Evolutionary conservation across 2,113 vertebrate genomes (phyloP), one percentile per base, ranked within the genome.

Genomic region (Nesogale talazaci): DNA sequence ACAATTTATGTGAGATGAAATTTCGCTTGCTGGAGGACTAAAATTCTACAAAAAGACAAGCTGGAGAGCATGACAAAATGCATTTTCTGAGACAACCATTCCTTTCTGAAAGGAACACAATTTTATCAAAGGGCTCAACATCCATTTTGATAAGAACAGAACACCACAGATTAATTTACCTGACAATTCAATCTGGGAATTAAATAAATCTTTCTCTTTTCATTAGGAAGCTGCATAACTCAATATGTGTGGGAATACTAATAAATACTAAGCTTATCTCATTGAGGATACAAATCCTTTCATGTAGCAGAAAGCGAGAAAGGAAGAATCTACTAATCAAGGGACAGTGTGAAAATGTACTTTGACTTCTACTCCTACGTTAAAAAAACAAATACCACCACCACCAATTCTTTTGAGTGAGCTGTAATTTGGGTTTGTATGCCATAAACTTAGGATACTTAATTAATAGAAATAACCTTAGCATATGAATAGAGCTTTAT

Each of bases 121-220:
- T 88, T 93, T 95, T 90, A 94, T 94, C 34, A 88, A 52, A 94
- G 77, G 52, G n/a, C 19, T 82, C 20, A 2, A 52, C 17, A 61
- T 88, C 61, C 77, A 59, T 86, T 89, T 23, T 46, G 75, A 82
- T 91, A 79, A 93, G 94, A 91, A 90, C 67, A 36, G 92, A 97
- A 95, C 57, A 61, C 5, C 10, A 83, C 82, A 87, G 69, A 88
- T 96, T 89, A 92, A 94, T 92, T 94, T 92, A 89, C 75, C 75
- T 94, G 67, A 70, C 31, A 75, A 89, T 81, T 91, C 70, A 82
- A 67, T 76, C 19, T 94, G 77, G 46, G 91, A 92, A 92, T 77
- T 46, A 91, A 81, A 87, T 72, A 90, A 76, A 70, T 70, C 46
- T 77, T 93, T 88, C 77, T 84, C 4, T 61, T 92, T 82, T 93